A percentile compares a stretch with the other conserved stretches of the same genome.
phyloP scores from a whole-genome alignment of 2,888 invertebrate species.

The Rhimphoctona megacephalus region DNA sequence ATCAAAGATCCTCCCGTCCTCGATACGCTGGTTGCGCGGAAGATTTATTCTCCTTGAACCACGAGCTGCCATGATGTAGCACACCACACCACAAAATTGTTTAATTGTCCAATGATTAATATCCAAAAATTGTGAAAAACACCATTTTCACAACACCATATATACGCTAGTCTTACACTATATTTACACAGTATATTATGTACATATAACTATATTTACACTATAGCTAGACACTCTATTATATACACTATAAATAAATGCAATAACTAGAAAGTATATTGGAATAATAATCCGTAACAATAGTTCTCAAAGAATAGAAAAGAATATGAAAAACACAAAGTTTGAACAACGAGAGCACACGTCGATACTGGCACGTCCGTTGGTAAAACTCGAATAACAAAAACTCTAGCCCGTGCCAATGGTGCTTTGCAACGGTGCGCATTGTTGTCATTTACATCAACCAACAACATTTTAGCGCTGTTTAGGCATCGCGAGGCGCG shows the following conservation, averaged over 20 bases:
- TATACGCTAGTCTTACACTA: too few species aligned
- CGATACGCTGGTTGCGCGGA: not conserved
- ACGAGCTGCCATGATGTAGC: not conserved
- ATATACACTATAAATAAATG: conserved; percentile 14
- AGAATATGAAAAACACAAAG: too few species aligned
- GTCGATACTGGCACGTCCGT: too few species aligned
- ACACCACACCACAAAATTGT: not conserved
- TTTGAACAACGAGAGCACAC: too few species aligned
- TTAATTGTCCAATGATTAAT: not conserved
- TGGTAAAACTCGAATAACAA: not conserved
- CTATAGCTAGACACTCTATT: not conserved
- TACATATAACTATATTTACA: not conserved
- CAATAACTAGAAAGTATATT: not conserved
- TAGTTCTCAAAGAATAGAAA: too few species aligned
- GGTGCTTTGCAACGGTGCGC: not conserved
- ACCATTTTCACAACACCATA: too few species aligned
- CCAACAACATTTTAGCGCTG: too few species aligned
- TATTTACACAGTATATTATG: too few species aligned
- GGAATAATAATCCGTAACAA: not conserved
- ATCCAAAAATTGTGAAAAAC: not conserved
- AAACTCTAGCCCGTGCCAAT: too few species aligned
- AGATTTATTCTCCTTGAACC: not conserved
- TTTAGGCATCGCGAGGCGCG: too few species aligned
- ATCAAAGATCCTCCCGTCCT: conserved; percentile 11
- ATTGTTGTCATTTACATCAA: too few species aligned